These are phyloP conservation scores for Nothocercus julius DNA, from an alignment of 2,113 vertebrate species.

Conservation along the genomic window DNA sequence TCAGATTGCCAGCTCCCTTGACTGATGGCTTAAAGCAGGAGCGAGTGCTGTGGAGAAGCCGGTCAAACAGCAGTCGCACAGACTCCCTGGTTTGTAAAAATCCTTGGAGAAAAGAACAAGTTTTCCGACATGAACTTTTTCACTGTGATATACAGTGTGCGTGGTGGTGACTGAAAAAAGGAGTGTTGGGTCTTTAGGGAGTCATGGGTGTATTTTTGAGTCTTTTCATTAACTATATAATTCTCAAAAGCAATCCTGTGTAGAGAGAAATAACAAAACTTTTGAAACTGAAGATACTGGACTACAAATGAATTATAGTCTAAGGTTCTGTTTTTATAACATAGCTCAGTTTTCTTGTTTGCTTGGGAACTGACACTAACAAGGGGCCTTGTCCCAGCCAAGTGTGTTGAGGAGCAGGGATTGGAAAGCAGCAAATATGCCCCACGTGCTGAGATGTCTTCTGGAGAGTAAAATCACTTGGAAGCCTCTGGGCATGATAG, in stretches of 20 bases:
- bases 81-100: neutral
- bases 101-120: neutral
- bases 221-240: neutral
- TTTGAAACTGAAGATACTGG: neutral
- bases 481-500: neutral
- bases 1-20: neutral
- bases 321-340: neutral
- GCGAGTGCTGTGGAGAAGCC: neutral
- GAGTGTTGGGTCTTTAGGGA: neutral
- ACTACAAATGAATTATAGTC: neutral
- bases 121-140: neutral
- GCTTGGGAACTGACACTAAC: neutral
- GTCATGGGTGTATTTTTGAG: neutral
- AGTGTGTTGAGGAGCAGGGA: neutral
- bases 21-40: too few species aligned
- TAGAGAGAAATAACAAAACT: neutral
- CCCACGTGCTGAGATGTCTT: neutral
- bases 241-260: too few species aligned
- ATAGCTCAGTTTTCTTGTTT: neutral
- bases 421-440: neutral
- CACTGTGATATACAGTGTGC: fast-evolving
- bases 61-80: neutral
- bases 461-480: neutral
- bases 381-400: neutral
- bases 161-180: neutral